These are phyloP conservation scores for Heliothis peltigera DNA, from an alignment of 2,888 invertebrate species.

Conservation along the genomic window DNA sequence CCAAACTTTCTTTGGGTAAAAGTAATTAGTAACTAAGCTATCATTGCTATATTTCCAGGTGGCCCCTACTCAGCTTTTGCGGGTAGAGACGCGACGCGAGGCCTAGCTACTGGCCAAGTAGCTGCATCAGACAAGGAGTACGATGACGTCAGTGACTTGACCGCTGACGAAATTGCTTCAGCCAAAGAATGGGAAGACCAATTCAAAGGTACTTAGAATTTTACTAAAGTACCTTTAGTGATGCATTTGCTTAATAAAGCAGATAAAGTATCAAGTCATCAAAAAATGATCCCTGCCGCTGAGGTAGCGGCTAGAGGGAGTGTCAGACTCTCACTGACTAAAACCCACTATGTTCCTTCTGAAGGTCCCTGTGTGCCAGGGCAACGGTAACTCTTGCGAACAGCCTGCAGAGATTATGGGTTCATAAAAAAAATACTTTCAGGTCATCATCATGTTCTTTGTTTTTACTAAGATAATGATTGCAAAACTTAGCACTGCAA, in stretches of 20 bases:
- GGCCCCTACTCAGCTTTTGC: constrained; percentile 86
- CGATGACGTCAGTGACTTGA: constrained; percentile 83
- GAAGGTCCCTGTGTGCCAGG: too few relatives aligned
- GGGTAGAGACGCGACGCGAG: constrained; percentile 83
- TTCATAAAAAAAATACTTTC: too few relatives aligned
- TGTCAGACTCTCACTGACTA: too few relatives aligned
- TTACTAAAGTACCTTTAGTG: not conserved
- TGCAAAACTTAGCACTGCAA: not conserved
- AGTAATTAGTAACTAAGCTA: not conserved
- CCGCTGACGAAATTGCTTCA: constrained; percentile 80
- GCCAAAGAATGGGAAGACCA: constrained; percentile 88
- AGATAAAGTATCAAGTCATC: too few relatives aligned
- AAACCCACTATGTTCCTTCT: too few relatives aligned
- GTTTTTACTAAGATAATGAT: not conserved
- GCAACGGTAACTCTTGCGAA: too few relatives aligned
- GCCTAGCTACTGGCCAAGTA: constrained; percentile 83
- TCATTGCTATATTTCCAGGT: constrained; percentile 72
- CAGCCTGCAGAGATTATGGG: too few relatives aligned
- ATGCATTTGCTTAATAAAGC: too few relatives aligned
- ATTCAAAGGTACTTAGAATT: constrained; percentile 78
- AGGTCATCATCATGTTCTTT: too few relatives aligned
- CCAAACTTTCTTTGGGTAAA: not conserved
- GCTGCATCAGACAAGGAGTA: constrained; percentile 81
- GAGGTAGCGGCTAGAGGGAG: too few relatives aligned
- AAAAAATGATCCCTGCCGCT: too few relatives aligned